A percentile compares a stretch with the other conserved stretches of the same genome.
Evolutionary conservation across 2,888 invertebrate species (phyloP).

Genomic region (Clivina fossor): DNA sequence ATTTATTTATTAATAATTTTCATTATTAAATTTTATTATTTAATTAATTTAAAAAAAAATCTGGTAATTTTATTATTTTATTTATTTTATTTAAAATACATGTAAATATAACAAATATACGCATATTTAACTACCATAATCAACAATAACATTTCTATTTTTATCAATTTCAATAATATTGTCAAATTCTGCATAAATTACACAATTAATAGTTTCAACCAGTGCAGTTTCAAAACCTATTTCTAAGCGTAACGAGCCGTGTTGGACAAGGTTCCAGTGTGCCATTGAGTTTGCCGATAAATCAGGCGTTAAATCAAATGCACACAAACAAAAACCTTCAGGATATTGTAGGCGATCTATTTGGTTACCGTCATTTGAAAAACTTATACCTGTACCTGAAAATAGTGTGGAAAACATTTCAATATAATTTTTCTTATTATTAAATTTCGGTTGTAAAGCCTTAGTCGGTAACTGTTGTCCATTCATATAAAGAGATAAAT

Average conservation of each 20-base stretch:
- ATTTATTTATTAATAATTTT: too few relatives aligned
- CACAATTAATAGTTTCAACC: too few relatives aligned
- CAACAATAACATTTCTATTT: too few relatives aligned
- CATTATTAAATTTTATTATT: too few relatives aligned
- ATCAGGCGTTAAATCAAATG: slow-evolving; percentile 44
- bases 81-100: too few relatives aligned
- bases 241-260: slow-evolving; percentile 41
- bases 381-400: slow-evolving; percentile 37
- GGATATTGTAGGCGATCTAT: slow-evolving; percentile 36
- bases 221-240: slow-evolving; percentile 40
- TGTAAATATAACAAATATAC: too few relatives aligned
- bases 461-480: slow-evolving; percentile 38
- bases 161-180: too few relatives aligned
- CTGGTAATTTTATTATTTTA: too few relatives aligned
- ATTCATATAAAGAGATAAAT: slow-evolving; percentile 38
- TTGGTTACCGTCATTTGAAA: slow-evolving; percentile 38
- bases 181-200: too few relatives aligned
- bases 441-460: slow-evolving; percentile 38
- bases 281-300: slow-evolving; percentile 37
- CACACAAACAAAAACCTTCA: slow-evolving; percentile 39
- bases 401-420: slow-evolving; percentile 43
- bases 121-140: too few relatives aligned
- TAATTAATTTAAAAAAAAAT: too few relatives aligned
- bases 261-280: slow-evolving; percentile 38
- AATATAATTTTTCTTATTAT: slow-evolving; percentile 31